phyloP scores from a whole-genome alignment of 1,140 invertebrate species.

The Battus philenor region DNA sequence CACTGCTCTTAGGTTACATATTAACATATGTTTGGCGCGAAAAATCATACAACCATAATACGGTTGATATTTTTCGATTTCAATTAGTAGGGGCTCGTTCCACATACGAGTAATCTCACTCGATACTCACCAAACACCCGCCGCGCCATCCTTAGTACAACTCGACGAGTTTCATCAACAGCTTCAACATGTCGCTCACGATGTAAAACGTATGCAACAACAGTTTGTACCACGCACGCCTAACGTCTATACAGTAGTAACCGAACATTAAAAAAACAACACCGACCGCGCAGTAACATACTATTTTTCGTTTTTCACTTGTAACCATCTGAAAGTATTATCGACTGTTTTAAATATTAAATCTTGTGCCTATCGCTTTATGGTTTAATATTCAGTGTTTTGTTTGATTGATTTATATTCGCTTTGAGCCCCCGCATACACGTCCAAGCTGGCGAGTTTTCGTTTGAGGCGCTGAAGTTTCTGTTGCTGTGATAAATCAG shows the following conservation, averaged over 20 bases:
- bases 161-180: conserved; percentile 61
- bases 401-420: not conserved
- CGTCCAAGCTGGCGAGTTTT: too few species aligned
- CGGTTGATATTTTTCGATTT: too few species aligned
- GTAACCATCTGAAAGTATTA: conserved; percentile 58
- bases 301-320: conserved; percentile 45
- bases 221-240: conserved; percentile 54
- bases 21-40: too few species aligned
- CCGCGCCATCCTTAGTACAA: conserved; percentile 43
- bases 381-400: conserved; percentile 2
- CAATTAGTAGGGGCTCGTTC: too few species aligned
- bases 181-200: conserved; percentile 13
- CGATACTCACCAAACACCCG: conserved; percentile 17
- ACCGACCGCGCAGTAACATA: conserved; percentile 42
- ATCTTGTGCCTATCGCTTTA: not conserved
- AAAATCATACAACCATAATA: too few species aligned
- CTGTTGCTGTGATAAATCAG: too few species aligned
- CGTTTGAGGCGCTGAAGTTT: too few species aligned
- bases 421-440: not conserved
- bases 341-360: not conserved
- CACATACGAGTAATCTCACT: too few species aligned
- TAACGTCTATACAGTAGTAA: conserved; percentile 52
- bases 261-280: conserved; percentile 32
- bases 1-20: too few species aligned
- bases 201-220: conserved; percentile 55